Percentiles rank a stretch among this genome's conserved stretches.
These are phyloP conservation scores for Erannis defoliaria DNA, from an alignment of 2,888 invertebrate genomes.

Conservation along the genomic window DNA sequence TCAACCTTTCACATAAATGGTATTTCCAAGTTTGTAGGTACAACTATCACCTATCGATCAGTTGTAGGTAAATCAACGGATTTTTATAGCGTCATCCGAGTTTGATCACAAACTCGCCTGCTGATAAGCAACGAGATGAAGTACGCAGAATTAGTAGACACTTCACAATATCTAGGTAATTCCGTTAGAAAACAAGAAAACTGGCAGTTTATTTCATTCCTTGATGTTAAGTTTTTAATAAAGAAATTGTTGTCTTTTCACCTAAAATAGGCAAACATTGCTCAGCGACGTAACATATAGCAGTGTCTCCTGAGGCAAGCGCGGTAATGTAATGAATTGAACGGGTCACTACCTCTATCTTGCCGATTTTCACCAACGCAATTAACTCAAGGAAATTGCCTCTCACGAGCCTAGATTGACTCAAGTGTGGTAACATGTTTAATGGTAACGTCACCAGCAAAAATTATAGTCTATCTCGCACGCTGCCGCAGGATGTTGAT, in stretches of 20 bases:
- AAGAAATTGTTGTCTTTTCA: too few relatives aligned
- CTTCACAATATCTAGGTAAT: too few relatives aligned
- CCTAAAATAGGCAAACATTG: too few relatives aligned
- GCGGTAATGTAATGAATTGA: conserved; percentile 59
- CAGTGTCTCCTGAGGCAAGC: not conserved
- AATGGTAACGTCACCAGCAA: conserved; percentile 16
- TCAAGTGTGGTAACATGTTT: conserved; percentile 37
- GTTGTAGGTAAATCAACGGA: too few relatives aligned
- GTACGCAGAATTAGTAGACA: too few relatives aligned
- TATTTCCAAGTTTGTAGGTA: not conserved
- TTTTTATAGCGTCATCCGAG: too few relatives aligned
- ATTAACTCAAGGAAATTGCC: conserved; percentile 80
- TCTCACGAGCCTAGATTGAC: conserved; percentile 51
- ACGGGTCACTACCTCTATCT: conserved; percentile 60
- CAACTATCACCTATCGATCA: too few relatives aligned
- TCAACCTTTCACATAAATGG: conserved; percentile 7
- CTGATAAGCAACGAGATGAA: too few relatives aligned
- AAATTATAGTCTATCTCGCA: conserved; percentile 18
- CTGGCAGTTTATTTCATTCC: too few relatives aligned
- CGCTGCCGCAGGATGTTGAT: conserved; percentile 2
- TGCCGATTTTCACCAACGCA: conserved; percentile 72
- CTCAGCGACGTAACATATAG: not conserved
- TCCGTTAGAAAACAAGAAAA: too few relatives aligned
- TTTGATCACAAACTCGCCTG: too few relatives aligned
- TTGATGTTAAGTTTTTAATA: too few relatives aligned